Percentiles rank a stretch among this genome's conserved stretches.
These are phyloP conservation scores for human DNA, from an alignment of 2,113 vertebrate species.

Conservation along the genomic window GRCh38 chr12:13588001-13588500, in stretches of 20 bases:
- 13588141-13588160: neutral
- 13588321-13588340: neutral
- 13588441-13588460: neutral
- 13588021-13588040: neutral
- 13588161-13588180: neutral
- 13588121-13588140: neutral
- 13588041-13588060: neutral
- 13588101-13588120: neutral
- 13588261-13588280: neutral
- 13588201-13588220: neutral
- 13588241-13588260: neutral
- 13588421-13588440: neutral
- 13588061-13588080: neutral
- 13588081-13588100: neutral
- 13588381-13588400: neutral
- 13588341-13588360: neutral
- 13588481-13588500: slow-evolving; percentile 3
- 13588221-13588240: neutral
- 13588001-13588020: neutral
- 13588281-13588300: neutral
- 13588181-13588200: neutral
- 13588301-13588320: neutral
- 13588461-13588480: neutral
- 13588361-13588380: neutral
- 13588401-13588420: neutral